These are phyloP conservation scores for Condylura cristata DNA, from an alignment of 2,113 vertebrate genomes.

Conservation along the genomic window DNA sequence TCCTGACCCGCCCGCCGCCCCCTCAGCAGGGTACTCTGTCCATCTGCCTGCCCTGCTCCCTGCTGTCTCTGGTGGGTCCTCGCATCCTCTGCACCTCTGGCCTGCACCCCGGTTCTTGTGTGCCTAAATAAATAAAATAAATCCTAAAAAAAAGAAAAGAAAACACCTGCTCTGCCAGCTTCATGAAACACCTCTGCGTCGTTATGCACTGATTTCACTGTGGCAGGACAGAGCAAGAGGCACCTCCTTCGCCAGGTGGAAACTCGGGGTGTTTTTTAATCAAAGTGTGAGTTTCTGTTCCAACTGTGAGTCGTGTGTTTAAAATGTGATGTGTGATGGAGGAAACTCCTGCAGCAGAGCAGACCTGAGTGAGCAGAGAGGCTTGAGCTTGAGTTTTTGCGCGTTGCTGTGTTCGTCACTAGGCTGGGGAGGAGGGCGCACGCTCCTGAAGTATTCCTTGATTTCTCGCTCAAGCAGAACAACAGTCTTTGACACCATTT, in stretches of 20 bases:
- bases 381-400: background rate
- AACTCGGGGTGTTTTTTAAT: conserved; percentile 3
- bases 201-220: too few relatives aligned
- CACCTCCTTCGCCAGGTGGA: conserved; percentile 31
- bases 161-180: too few relatives aligned
- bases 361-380: background rate
- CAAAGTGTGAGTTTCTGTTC: conserved; percentile 34
- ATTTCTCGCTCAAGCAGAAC: background rate
- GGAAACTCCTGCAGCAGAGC: background rate
- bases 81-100: too few relatives aligned
- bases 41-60: too few relatives aligned
- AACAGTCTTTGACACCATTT: background rate
- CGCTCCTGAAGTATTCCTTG: background rate
- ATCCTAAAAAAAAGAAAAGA: too few relatives aligned
- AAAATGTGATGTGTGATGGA: background rate
- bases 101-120: too few relatives aligned
- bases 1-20: too few relatives aligned
- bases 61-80: too few relatives aligned
- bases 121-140: too few relatives aligned
- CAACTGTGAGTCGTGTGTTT: background rate
- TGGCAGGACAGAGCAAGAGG: conserved; percentile 44
- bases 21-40: too few relatives aligned
- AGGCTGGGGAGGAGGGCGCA: background rate
- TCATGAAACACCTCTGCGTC: too few relatives aligned
- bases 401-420: background rate